These are phyloP conservation scores for Catharus ustulatus DNA, from an alignment of 2,797 vertebrate species.

Conservation along the genomic window DNA sequence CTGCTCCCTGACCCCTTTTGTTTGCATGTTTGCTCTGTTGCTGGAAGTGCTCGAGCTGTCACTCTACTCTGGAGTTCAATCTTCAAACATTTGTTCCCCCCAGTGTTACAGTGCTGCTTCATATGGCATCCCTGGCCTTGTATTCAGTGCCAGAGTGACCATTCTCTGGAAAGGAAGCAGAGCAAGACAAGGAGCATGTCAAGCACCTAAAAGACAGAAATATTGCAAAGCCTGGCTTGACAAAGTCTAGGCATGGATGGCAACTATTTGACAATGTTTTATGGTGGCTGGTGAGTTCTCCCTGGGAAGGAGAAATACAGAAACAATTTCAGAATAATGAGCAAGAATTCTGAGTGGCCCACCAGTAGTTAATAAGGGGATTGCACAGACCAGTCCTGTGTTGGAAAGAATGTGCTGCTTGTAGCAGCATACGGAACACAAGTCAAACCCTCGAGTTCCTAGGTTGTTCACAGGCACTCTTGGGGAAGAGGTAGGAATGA, in stretches of 20 bases:
- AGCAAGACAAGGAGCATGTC: background rate
- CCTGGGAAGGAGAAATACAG: background rate
- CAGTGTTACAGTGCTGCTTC: background rate
- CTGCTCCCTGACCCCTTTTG: background rate
- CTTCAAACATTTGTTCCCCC: background rate
- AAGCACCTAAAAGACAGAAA: background rate
- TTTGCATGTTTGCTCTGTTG: background rate
- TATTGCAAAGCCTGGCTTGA: background rate
- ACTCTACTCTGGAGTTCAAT: background rate
- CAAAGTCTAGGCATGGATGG: background rate
- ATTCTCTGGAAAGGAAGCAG: background rate
- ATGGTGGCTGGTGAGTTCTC: background rate
- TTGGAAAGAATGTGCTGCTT: background rate
- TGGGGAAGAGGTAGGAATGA: background rate
- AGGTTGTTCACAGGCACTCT: background rate
- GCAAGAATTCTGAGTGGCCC: background rate
- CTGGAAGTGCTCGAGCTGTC: background rate
- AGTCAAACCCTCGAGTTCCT: background rate
- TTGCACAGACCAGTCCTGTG: background rate
- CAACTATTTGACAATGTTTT: background rate
- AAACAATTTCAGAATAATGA: background rate
- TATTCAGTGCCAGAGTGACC: background rate
- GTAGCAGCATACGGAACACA: background rate
- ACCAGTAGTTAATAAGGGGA: background rate
- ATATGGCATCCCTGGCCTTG: accelerated